Evolutionary conservation across 1,140 invertebrate species (phyloP).

Genomic region (Papilio polyxenes): DNA sequence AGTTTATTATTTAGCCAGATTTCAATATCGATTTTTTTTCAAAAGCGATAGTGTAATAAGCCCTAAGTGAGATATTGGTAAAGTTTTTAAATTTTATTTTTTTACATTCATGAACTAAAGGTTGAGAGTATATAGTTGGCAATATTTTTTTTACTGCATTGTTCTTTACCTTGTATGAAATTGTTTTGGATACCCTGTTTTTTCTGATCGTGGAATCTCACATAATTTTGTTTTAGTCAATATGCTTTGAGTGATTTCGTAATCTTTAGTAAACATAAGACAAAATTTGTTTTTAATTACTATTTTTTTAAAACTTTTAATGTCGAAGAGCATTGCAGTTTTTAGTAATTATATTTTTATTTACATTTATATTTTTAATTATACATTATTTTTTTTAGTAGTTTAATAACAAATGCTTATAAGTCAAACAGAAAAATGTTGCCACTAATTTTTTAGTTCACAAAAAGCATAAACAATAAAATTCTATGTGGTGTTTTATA

Average conservation of each 20-base stretch:
- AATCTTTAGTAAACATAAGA: too few species aligned
- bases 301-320: neutral
- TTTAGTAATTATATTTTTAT: neutral
- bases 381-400: neutral
- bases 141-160: neutral
- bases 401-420: too few species aligned
- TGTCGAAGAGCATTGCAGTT: neutral
- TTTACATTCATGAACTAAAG: neutral
- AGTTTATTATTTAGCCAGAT: neutral
- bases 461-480: too few species aligned
- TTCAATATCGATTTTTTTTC: neutral
- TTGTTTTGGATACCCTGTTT: neutral
- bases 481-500: neutral
- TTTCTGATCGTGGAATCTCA: too few species aligned
- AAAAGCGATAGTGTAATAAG: conserved; percentile 1
- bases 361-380: too few species aligned
- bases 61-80: neutral
- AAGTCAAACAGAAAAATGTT: too few species aligned
- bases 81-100: neutral
- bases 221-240: too few species aligned
- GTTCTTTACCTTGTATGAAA: neutral
- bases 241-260: too few species aligned
- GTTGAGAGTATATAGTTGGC: neutral
- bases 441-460: too few species aligned
- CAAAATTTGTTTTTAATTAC: too few species aligned